Base-by-base conservation (phyloP, 2,797 vertebrate genomes). In the Muscicapa comitata region DNA sequence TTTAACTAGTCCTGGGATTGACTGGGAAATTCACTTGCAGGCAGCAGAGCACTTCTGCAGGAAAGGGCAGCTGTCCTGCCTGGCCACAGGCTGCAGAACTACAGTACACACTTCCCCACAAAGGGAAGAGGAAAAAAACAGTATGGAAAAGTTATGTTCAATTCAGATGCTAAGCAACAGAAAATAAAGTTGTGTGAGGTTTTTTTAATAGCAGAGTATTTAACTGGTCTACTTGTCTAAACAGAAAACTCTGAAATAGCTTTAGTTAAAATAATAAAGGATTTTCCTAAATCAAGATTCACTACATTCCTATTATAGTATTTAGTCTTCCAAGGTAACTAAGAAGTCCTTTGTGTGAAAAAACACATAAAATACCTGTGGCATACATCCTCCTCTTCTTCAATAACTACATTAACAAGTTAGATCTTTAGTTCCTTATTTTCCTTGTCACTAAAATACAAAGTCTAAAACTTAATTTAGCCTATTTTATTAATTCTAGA, bases 311-410 rank as follows among this genome's bases (percentile, higher is more conserved):
- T 72, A 16, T 40, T 43, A 67, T 0, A 55, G 13, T n/a, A 38
- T n/a, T n/a, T 17, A n/a, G 16, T 53, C 57, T 66, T 80, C 47
- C 50, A 37, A 33, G 63, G 42, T 47, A 79, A 75, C 58, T 12
- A 50, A 63, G 14, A 48, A 76, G 26, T 47, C 31, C 21, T 59
- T 55, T 9, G 31, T 8, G 35, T 29, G 20, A 73, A 86, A 93
- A 83, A 88, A 59, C 18, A 23, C 31, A 42, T 59, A 24, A 65
- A 90, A 82, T 63, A 74, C 50, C 84, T 93, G 68, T 48, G 26
- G 16, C 20, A 50, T 17, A 54, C 31, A 59, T 48, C n/a, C 43
- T 71, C 17, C 42, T 66, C 53, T 43, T 57, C 13, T 31, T 88
- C 42, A 83, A 74, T 12, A 47, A 57, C 25, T 45, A 54, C 15